Percentiles rank a stretch among this genome's conserved stretches.
phyloP scores from a whole-genome alignment of 2,797 vertebrate species.

The Dermochelys coriacea region DNA sequence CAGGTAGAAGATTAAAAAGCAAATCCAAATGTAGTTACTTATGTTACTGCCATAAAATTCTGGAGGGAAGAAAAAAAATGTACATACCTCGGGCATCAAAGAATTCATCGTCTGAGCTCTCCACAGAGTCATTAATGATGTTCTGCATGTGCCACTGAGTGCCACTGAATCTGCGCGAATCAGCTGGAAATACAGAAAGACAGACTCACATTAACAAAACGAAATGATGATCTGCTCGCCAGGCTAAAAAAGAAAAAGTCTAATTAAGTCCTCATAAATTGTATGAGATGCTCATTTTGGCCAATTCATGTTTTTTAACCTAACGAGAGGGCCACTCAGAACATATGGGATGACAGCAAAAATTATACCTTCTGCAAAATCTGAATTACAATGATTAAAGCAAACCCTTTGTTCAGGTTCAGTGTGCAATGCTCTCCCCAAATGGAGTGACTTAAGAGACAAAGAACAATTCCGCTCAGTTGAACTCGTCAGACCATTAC shows the following conservation, averaged over 20 bases:
- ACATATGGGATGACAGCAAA: not conserved
- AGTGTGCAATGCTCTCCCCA: not conserved
- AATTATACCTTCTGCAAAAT: not conserved
- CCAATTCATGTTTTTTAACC: fast-evolving
- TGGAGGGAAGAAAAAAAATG: not conserved
- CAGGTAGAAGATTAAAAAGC: not conserved
- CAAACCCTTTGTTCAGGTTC: not conserved
- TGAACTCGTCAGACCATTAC: not conserved
- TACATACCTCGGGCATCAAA: constrained; percentile 96
- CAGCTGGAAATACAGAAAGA: constrained; percentile 82
- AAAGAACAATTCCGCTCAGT: not conserved
- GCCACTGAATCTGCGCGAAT: constrained; percentile 83
- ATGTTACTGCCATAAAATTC: not conserved
- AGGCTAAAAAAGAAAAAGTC: not conserved
- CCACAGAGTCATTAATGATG: constrained; percentile 91
- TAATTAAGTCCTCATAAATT: not conserved
- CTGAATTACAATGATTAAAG: not conserved
- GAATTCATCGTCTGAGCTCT: constrained; percentile 98
- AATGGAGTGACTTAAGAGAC: not conserved
- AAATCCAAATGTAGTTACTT: not conserved
- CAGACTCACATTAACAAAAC: constrained; percentile 29
- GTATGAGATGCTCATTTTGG: not conserved
- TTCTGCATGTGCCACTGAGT: constrained; percentile 91
- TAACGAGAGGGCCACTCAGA: not conserved
- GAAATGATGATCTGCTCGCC: not conserved